Percentiles rank a stretch among this genome's conserved stretches.
phyloP scores from a whole-genome alignment of 1,140 invertebrate species.

The Cotesia typhae region DNA sequence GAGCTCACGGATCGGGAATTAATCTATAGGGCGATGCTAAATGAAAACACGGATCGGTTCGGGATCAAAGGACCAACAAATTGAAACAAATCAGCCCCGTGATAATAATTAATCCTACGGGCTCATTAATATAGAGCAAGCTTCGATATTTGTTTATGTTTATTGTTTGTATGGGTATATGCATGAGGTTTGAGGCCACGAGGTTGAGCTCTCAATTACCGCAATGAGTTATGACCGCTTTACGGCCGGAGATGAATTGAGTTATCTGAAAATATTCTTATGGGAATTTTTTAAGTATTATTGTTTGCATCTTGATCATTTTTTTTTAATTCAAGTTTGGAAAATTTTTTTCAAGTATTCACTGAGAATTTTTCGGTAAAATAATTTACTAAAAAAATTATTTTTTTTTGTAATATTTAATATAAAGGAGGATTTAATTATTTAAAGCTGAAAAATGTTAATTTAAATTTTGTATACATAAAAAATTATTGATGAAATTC shows the following conservation, averaged over 20 bases:
- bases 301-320: too few relatives aligned
- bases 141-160: constrained; percentile 33
- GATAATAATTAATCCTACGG: constrained; percentile 64
- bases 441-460: too few relatives aligned
- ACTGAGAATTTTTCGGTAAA: too few relatives aligned
- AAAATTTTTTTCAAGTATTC: too few relatives aligned
- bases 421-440: too few relatives aligned
- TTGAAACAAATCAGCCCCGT: constrained; percentile 63
- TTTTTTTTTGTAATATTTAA: too few relatives aligned
- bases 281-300: too few relatives aligned
- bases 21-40: constrained; percentile 33
- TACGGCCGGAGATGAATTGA: constrained; percentile 23
- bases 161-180: constrained; percentile 20
- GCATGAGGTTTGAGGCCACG: constrained; percentile 23
- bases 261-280: constrained; percentile 5
- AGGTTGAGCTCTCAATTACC: constrained; percentile 65
- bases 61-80: constrained; percentile 51
- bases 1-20: not conserved
- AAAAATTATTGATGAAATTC: too few relatives aligned
- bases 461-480: too few relatives aligned
- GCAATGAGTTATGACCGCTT: constrained; percentile 55
- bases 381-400: too few relatives aligned
- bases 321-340: too few relatives aligned
- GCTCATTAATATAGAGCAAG: constrained; percentile 54
- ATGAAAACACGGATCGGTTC: constrained; percentile 53